Evolutionary conservation across 2,888 invertebrate genomes (phyloP), one percentile per base, ranked within the genome.

Genomic region (Scaptomyza flava): DNA sequence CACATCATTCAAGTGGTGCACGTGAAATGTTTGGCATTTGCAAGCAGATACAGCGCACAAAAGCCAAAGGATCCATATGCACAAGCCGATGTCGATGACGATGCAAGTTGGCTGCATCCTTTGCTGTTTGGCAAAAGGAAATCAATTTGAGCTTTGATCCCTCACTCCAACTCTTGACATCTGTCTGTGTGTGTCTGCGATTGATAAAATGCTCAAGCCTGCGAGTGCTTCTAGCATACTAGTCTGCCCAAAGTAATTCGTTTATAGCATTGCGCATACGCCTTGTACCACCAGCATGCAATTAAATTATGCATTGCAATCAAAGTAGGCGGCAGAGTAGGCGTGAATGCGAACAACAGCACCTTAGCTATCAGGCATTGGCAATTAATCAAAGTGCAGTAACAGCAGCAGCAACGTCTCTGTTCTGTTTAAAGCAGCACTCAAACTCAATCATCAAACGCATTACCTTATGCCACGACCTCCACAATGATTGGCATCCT

Each of bases 311-410:
- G 71, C 68, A 61, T 50, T 20, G 53, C 68, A 53, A 64, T 68
- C 63, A 65, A 45, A 34, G 47, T 41, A 17, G 34, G 47, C 68
- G 72, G 64, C 50, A 64, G 45, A 77, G 67, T 50, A 63, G 48
- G 42, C 36, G 36, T 42, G 14, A 20, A 14, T 9, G n/a, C 30
- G 14, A 41, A 9, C 17, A 36, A 23, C 41, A 41, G 36, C 56
- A 61, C 47, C 65, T 54, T 67, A 66, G n/a, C n/a, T 34, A 34
- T 27, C 11, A 62, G 65, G 77, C 74, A 86, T 77, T 83, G 78
- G 74, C 81, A 88, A 88, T 82, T 87, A 89, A 89, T 84, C 79
- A 81, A 70, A 77, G 68, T 75, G 79, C 85, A 58, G 23, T 41
- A 46, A 71, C 85, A 58, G 23, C 38, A 46, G 20, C 47, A 65